Evolutionary conservation across 2,113 vertebrate species (phyloP), one percentile per base, ranked within the genome.

Genomic region (Rhinichthys klamathensis): DNA sequence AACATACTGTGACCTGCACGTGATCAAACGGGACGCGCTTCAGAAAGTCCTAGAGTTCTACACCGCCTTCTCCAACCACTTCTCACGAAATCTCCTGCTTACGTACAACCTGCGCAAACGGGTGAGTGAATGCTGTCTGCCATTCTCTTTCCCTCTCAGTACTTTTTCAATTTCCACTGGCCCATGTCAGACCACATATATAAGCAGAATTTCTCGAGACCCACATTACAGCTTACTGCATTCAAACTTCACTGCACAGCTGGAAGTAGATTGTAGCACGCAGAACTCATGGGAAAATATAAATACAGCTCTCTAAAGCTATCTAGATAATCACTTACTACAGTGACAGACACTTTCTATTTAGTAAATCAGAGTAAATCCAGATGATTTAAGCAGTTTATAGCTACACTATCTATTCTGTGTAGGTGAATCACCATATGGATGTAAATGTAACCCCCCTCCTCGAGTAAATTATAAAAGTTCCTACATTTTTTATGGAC

Each of bases 41-140:
- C 97, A 99, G 95, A 99, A 99, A 87, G 98, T 99, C 79, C 94
- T 99, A 92, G 98, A 99, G 51, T 99, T 99, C 95, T 99, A 99
- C 94, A 98, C 97, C 0, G 96, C 98, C 21, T 99, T 99, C 93
- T 97, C 97, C 85, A 99, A 99, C 90, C 99, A 99, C 90, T 99
- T 99, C 94, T 99, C 98, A 83, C 93, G 98, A 89, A 99, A 99
- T 90, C 97, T 99, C 88, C 95, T 99, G 88, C 96, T 99, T 81
- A 99, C 98, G 2, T 99, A 99, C 94, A 99, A 99, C 91, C 91
- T 99, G 90, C 94, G 98, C 83, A 99, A 99, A 94, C 94, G 98
- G 94, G 98, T 99, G 90, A 95, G 93, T 90, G 38, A 77, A 38
- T 2, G 13, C 21, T 30, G 13, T 8, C 69, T 49, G 5, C 3